These are phyloP conservation scores for Pycnomerus fuliginosus DNA, from an alignment of 2,888 invertebrate genomes.

Conservation along the genomic window DNA sequence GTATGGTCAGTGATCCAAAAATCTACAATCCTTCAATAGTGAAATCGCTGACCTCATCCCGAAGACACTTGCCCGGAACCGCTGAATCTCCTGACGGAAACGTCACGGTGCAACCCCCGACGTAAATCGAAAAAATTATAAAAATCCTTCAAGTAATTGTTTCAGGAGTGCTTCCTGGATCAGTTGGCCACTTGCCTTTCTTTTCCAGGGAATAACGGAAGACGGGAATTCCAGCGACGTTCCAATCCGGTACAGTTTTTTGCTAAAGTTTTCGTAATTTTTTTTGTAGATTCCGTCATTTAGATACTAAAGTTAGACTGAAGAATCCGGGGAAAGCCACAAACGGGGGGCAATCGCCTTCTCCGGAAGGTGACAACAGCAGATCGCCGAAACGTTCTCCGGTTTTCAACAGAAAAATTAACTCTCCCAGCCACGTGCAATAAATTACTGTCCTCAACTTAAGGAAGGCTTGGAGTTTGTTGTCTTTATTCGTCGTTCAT, in stretches of 20 bases:
- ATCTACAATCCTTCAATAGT: conserved; percentile 91
- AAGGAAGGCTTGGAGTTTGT: too few species aligned
- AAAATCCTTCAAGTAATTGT: conserved; percentile 23
- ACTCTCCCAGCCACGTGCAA: too few species aligned
- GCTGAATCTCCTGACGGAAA: conserved; percentile 53
- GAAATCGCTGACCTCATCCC: conserved; percentile 65
- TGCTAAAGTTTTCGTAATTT: background rate
- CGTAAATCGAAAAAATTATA: conserved; percentile 35
- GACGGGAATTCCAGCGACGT: conserved; percentile 66
- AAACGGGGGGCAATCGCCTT: conserved; percentile 67
- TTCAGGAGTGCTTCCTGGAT: conserved; percentile 82
- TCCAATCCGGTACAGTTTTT: conserved; percentile 67
- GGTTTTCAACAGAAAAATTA: conserved; percentile 32
- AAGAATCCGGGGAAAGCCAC: conserved; percentile 56
- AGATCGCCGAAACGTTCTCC: conserved; percentile 58
- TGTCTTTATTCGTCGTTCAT: too few species aligned
- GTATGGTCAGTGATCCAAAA: conserved; percentile 97
- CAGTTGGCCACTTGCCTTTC: conserved; percentile 87
- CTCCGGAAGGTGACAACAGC: conserved; percentile 61
- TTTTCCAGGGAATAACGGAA: conserved; percentile 78
- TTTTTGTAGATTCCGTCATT: conserved; percentile 72
- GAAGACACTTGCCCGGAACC: conserved; percentile 58
- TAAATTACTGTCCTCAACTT: too few species aligned
- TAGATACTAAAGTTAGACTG: conserved; percentile 81
- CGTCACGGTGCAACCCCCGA: conserved; percentile 50